Percentiles rank a stretch among this genome's conserved stretches.
Evolutionary conservation across 2,113 vertebrate genomes (phyloP).

Genomic region (Phalacrocorax pelagicus): DNA sequence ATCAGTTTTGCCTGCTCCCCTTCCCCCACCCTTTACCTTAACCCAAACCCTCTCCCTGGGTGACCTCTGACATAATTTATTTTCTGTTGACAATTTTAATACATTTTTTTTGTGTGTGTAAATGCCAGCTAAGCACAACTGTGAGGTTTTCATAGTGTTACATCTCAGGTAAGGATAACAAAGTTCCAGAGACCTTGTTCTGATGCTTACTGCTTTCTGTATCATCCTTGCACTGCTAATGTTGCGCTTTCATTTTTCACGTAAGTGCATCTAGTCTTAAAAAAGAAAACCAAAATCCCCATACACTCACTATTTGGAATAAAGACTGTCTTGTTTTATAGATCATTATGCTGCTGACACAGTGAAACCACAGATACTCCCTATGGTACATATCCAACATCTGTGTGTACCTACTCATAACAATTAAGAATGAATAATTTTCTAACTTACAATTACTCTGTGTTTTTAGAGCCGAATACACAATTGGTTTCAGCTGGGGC

Average conservation of each 20-base stretch:
- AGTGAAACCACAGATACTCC: not conserved
- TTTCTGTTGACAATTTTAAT: not conserved
- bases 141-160: not conserved
- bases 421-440: not conserved
- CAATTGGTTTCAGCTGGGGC: not conserved
- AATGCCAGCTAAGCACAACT: not conserved
- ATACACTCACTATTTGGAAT: not conserved
- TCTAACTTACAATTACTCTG: not conserved
- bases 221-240: not conserved
- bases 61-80: not conserved
- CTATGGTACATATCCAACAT: not conserved
- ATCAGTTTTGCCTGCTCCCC: not conserved
- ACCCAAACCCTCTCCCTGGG: not conserved
- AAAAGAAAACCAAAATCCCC: not conserved
- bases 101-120: not conserved
- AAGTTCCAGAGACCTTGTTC: not conserved
- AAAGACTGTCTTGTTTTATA: not conserved
- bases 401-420: not conserved
- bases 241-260: not conserved
- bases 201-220: not conserved
- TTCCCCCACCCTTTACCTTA: not conserved
- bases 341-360: not conserved
- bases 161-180: not conserved
- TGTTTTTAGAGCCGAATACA: not conserved
- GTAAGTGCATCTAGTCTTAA: not conserved